phyloP scores from a whole-genome alignment of 2,888 invertebrate species.

The Folsomia candida region DNA sequence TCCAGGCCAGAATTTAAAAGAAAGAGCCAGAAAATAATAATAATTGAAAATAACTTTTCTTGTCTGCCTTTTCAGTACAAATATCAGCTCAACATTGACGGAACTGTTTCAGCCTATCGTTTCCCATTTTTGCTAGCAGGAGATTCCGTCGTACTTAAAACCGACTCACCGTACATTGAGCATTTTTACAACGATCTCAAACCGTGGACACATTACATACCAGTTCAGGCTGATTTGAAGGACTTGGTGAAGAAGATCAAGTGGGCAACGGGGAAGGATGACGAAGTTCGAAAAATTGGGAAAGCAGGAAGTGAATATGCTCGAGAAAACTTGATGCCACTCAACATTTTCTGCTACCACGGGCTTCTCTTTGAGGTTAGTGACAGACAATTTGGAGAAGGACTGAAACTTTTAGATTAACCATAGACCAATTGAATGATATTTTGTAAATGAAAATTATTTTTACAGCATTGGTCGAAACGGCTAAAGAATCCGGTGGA shows the following conservation, averaged over 20 bases:
- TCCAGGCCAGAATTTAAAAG: background rate
- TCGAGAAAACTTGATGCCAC: conserved; percentile 74
- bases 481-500: conserved; percentile 61
- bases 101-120: conserved; percentile 93
- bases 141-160: conserved; percentile 83
- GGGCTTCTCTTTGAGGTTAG: conserved; percentile 66
- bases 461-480: conserved; percentile 69
- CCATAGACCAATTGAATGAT: background rate
- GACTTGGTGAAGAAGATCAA: conserved; percentile 74
- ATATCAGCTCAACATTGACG: conserved; percentile 91
- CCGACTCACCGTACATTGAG: conserved; percentile 90
- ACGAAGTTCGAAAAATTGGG: conserved; percentile 65
- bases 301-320: conserved; percentile 69
- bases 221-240: conserved; percentile 74
- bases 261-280: conserved; percentile 75
- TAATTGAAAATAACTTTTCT: background rate
- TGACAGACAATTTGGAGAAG: conserved; percentile 17
- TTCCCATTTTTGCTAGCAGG: conserved; percentile 88
- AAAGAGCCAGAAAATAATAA: conserved; percentile 2
- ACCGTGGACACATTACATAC: conserved; percentile 78
- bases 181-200: conserved; percentile 79
- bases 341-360: conserved; percentile 85
- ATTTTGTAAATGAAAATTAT: conserved; percentile 45
- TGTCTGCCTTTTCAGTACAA: conserved; percentile 70
- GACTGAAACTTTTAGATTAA: background rate